These are phyloP conservation scores for Patagioenas fasciata DNA, from an alignment of 2,113 vertebrate species.

Conservation along the genomic window DNA sequence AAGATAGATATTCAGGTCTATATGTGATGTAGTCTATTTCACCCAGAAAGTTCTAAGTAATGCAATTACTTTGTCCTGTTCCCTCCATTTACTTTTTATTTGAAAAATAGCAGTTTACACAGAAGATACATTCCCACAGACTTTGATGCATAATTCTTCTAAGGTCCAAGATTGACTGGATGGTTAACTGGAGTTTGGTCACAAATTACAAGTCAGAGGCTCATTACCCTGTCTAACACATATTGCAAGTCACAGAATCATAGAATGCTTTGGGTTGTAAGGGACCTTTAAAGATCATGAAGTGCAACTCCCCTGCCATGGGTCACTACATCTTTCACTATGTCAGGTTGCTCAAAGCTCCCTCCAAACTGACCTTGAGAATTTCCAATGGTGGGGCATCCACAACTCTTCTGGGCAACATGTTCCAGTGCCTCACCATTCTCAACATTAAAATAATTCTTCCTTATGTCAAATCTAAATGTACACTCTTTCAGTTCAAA, in stretches of 20 bases:
- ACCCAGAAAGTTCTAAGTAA: neutral
- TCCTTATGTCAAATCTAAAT: neutral
- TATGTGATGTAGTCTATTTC: neutral
- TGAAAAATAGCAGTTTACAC: neutral
- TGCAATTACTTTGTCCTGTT: neutral
- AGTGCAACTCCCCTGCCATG: too few species aligned
- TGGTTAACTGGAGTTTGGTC: neutral
- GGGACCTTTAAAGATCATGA: too few species aligned
- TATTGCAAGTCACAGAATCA: neutral
- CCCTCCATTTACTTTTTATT: neutral
- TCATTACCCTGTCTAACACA: neutral
- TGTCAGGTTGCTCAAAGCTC: too few species aligned
- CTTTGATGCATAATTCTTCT: neutral
- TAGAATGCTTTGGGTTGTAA: neutral
- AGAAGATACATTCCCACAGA: neutral
- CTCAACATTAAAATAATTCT: neutral
- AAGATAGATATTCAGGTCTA: neutral
- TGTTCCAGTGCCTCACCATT: neutral
- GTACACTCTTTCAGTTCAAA: neutral
- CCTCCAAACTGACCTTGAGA: too few species aligned
- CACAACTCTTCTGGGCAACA: neutral
- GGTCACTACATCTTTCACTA: too few species aligned
- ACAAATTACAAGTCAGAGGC: neutral
- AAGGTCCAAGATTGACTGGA: neutral
- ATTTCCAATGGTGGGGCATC: neutral